Base-by-base conservation (phyloP, 2,113 vertebrate species). In the Strix uralensis region DNA sequence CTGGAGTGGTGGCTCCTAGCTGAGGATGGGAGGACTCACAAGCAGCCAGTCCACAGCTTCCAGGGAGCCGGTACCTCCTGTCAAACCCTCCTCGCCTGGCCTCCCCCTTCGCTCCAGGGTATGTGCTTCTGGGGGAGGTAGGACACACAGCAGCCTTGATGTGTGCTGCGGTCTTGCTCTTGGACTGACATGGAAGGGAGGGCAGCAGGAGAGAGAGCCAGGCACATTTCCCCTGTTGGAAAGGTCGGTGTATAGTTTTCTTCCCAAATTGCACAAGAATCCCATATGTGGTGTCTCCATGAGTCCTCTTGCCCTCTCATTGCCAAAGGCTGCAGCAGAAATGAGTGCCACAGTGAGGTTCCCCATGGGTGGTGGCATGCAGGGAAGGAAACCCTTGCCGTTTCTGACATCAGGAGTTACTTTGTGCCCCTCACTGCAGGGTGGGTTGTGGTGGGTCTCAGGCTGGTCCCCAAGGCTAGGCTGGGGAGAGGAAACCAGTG, bases 271-370 rank as follows among this genome's bases (percentile, higher is more conserved):
- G 34, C 65, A 29, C 40, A 59, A 36, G 63, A 67, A 80, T 32
- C 20, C 52, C 46, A 4, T 15, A 22, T 0, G 1, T 34, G 20
- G n/a, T 34, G 11, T 38, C 15, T 57, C 40, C 2, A 3, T 0
- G 1, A 89, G 46, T 8, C 55, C 27, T 90, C 44, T 27, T 88
- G 34, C 46, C 44, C 69, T 70, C 30, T 91, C 2, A 0, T 32
- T 72, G 30, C 15, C 58, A 79, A 80, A 65, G 1, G 4, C 23
- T 61, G 62, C 40, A 67, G 47, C 67, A 86, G 79, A 83, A 92
- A 85, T 27, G 27, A 73, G 29, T 38, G n/a, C 25, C 20, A 34
- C 63, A 8, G 5, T 66, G 55, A 84, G 23, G 55, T 29, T 90
- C 25, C 47, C 36, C 7, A 7, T 4, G 11, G 38, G 44, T 49